Conservation (phyloP, 2,113 vertebrate species). For the Poecile atricapillus region DNA sequence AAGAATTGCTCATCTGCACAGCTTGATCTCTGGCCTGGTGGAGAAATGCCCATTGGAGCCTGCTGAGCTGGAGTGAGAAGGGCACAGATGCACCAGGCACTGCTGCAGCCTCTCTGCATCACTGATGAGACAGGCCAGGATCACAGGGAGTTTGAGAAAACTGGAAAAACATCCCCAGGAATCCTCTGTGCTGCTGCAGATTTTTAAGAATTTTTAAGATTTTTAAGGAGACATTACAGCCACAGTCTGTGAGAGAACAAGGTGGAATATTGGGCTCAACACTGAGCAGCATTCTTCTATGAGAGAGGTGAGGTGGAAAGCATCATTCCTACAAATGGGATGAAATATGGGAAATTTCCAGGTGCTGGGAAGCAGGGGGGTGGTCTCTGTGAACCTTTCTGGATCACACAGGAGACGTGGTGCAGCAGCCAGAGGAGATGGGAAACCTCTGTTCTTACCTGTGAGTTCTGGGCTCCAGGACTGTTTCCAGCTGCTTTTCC, state of each 20-base stretch:
- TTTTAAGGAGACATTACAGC: not conserved
- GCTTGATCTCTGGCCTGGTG: not conserved
- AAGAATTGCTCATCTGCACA: not conserved
- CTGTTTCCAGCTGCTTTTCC: not conserved
- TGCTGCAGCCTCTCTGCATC: not conserved
- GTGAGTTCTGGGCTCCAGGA: not conserved
- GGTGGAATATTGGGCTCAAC: not conserved
- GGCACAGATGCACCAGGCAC: not conserved
- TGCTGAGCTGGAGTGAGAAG: not conserved
- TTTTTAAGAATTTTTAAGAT: too few relatives aligned
- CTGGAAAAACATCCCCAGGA: not conserved
- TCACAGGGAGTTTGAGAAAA: not conserved
- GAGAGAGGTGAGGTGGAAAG: not conserved
- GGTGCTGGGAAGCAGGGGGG: not conserved
- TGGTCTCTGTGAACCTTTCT: not conserved
- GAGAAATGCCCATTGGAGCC: not conserved
- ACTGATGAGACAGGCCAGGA: not conserved
- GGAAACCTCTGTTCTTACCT: not conserved
- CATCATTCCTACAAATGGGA: not conserved
- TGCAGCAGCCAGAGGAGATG: not conserved
- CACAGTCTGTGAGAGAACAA: not conserved
- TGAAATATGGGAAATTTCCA: not conserved
- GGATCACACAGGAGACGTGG: rapidly evolving
- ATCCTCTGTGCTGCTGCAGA: not conserved
- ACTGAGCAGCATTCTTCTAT: not conserved